Percentiles rank a stretch among this genome's conserved stretches.
Conservation (phyloP, 1,140 invertebrate species). For the Lepidurus couesii region DNA sequence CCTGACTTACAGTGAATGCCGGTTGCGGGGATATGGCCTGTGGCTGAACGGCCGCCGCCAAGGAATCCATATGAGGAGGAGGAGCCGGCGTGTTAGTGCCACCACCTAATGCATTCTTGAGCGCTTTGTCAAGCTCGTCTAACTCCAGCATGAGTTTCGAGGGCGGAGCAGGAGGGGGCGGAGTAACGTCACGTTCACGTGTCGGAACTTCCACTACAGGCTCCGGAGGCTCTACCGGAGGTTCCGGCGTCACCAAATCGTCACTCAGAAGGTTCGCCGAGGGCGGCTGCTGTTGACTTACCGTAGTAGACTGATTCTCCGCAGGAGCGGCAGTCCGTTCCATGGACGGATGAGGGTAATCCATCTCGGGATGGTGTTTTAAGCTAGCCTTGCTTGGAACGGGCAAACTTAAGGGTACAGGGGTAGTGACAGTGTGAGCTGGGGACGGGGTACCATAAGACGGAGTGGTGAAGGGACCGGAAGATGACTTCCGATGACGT, state of each 20-base stretch:
- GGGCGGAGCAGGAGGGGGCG: constrained; percentile 44
- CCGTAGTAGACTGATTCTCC: not conserved
- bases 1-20: not conserved
- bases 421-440: not conserved
- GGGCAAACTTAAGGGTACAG: not conserved
- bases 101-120: constrained; percentile 58
- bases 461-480: constrained; percentile 17
- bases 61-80: constrained; percentile 44
- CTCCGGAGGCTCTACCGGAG: constrained; percentile 39
- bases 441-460: constrained; percentile 6
- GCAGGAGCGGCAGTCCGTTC: not conserved
- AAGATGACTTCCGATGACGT: constrained; percentile 23
- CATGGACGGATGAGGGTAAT: not conserved
- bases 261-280: not conserved
- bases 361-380: constrained; percentile 7
- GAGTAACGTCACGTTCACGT: constrained; percentile 28
- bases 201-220: constrained; percentile 39
- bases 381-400: not conserved
- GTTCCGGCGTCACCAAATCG: not conserved
- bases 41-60: not conserved
- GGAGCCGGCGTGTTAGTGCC: constrained; percentile 45
- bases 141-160: constrained; percentile 59
- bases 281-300: not conserved
- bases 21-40: constrained; percentile 20
- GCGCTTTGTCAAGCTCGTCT: constrained; percentile 70